A percentile compares a stretch with the other conserved stretches of the same genome.
These are phyloP conservation scores for Eutrigla gurnardus DNA, from an alignment of 2,797 vertebrate genomes.

Conservation along the genomic window DNA sequence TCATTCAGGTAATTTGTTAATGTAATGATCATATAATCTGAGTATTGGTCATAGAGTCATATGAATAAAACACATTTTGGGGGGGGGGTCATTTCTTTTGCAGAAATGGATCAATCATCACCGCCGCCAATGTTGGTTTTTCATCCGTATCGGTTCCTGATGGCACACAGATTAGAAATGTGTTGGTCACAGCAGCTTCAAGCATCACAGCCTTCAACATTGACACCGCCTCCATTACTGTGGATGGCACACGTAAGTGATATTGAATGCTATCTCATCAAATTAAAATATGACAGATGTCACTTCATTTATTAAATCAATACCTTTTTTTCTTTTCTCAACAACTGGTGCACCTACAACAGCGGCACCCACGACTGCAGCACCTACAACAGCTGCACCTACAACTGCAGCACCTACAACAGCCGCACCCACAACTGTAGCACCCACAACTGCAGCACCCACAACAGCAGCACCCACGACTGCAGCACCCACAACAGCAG, in stretches of 20 bases:
- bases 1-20: not conserved
- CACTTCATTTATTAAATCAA: not conserved
- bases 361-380: no score
- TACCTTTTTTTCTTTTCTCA: no score
- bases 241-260: constrained; percentile 56
- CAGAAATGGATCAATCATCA: constrained; percentile 61
- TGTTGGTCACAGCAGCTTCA: constrained; percentile 52
- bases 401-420: no score
- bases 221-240: constrained; percentile 28
- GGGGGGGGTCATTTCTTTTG: constrained; percentile 15
- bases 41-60: no score
- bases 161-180: constrained; percentile 27
- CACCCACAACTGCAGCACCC: no score
- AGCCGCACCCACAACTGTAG: no score
- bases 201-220: constrained; percentile 59
- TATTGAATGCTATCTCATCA: not conserved
- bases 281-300: not conserved
- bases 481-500: no score
- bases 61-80: no score
- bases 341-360: no score
- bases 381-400: no score
- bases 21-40: no score
- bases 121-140: constrained; percentile 27
- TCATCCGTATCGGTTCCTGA: constrained; percentile 23
- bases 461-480: no score